Evolutionary conservation across 2,888 invertebrate species (phyloP), one percentile per base, ranked within the genome.

Genomic region (Hyppa rectilinea): DNA sequence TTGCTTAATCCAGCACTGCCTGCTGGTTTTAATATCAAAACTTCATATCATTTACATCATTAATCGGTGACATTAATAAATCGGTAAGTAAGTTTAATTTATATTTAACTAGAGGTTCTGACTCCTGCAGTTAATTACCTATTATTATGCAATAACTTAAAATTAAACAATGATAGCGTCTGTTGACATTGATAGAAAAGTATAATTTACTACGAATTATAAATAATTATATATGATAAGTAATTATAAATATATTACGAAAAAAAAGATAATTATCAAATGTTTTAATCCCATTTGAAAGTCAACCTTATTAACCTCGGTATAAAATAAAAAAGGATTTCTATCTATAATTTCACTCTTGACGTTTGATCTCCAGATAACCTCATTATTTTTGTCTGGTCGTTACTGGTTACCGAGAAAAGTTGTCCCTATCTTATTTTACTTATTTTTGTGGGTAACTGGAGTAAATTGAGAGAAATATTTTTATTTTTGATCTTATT

Each of bases 301-400:
- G 20, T 34, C 34, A 31, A 40, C 40, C 23, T 23, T 29, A 20
- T 40, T 36, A 38, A 43, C 47, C 34, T n/a, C 31, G 36, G 29
- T 29, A 55, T 49, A 36, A 31, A 43, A 63, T 53, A 45, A 66
- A 45, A 45, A 38, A 38, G 23, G 38, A 23, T 26, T 50, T 56
- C 26, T 45, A 71, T 50, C 43, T 50, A 56, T 71, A 50, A 78
- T 61, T 78, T 56, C 38, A 29, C 26, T 75, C 31, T 73, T 47
- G 12, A 29, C 31, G n/a, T 72, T 78, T 75, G 55, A 61, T 72
- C 61, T 78, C 12, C 45, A 78, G 40, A 59, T 73, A 78, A 78
- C 78, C 73, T 75, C 70, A 74, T 73, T 82, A 74, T 74, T 72
- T 77, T 72, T 61, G 53, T 36, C 29, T 50, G 38, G 38, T 56